Evolutionary conservation across 2,113 vertebrate species (phyloP), one percentile per base, ranked within the genome.

Genomic region (Conger conger): DNA sequence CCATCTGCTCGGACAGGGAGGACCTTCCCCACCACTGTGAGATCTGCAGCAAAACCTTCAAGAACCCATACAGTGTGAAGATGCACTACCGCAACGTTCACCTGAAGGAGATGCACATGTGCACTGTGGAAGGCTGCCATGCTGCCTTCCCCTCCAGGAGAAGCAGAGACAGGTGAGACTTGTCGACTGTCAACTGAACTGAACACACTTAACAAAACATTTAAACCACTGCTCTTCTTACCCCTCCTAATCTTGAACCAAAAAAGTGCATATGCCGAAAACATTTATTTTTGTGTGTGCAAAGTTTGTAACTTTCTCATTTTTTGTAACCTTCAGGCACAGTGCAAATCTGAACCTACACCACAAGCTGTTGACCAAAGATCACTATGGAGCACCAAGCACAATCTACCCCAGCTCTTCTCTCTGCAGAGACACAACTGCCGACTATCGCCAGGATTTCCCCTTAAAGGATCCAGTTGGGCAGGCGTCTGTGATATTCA

Each of bases 121-220:
- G 98, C 94, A 96, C 96, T 0, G 95, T 98, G 88, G 96, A 96
- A 40, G 97, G 98, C 87, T 99, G 98, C 85, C 95, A 95, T 0
- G 98, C 98, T 81, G 94, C 96, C 42, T 99, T 99, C 91, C 97
- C 97, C 2, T 98, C 97, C 77, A 96, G 97, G 87, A 95, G 98
- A 93, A 98, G 98, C 94, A 95, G 97, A 95, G 98, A 99, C 96
- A 97, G 98, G 98, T 99, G 95, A 97, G 96, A 88, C 76, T 33
- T 88, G 35, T 40, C 81, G 82, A 89, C 53, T 73, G 42, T 60
- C 20, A 73, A 13, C n/a, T 33, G n/a, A 73, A 73, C 27, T 33
- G 68, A 23, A 73, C 45, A 50, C 45, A 50, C 45, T 50, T 50
- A 50, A 42, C 40, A 9, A 50, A 50, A 50, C 57, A 63, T 27